Evolutionary conservation across 1,140 invertebrate species (phyloP).

Genomic region (Orius insidiosus): DNA sequence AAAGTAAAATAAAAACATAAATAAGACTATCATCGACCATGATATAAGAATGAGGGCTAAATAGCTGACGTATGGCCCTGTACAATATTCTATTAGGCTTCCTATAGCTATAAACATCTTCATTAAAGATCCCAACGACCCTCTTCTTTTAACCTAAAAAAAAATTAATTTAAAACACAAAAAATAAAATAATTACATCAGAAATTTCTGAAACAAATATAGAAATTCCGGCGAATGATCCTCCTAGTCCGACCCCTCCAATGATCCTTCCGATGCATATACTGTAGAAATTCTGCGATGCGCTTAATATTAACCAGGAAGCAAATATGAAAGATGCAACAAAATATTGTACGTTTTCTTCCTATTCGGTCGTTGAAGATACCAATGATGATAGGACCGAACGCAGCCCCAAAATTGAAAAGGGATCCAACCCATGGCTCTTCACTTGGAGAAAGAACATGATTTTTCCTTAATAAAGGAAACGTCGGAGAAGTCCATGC

Average conservation of each 20-base stretch:
- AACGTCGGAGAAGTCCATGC: background rate
- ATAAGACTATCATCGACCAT: background rate
- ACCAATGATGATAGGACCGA: background rate
- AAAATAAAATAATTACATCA: constrained; percentile 1
- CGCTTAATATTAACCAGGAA: background rate
- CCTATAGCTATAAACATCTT: constrained; percentile 27
- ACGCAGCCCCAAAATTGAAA: background rate
- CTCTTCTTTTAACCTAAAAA: too few species aligned
- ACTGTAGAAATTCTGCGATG: background rate
- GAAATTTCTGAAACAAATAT: background rate
- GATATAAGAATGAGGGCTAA: background rate
- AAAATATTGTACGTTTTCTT: background rate
- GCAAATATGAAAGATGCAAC: background rate
- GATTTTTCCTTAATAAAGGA: background rate
- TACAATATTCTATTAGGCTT: constrained; percentile 51
- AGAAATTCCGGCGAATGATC: background rate
- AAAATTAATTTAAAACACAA: too few species aligned
- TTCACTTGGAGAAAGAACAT: too few species aligned
- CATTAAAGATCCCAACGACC: too few species aligned
- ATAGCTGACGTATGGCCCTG: constrained; percentile 47
- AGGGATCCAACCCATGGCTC: background rate
- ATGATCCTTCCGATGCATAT: background rate
- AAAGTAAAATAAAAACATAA: constrained; percentile 3
- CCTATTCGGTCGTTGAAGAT: background rate
- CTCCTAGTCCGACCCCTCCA: background rate